Conservation (phyloP, 2,797 vertebrate species). For the Enoplosus armatus region DNA sequence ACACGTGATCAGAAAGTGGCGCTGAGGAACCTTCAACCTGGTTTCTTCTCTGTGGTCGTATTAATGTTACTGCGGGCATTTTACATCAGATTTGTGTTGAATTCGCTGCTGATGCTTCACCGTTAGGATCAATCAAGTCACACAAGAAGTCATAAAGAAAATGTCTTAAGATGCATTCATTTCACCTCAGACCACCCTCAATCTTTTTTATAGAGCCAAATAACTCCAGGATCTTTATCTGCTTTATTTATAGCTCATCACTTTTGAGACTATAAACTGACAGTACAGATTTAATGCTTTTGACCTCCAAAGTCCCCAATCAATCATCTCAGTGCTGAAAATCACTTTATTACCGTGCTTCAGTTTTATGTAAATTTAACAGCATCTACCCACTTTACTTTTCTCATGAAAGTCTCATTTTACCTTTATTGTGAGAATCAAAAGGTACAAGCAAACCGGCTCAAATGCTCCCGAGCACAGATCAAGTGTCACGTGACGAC, state of each 20-base stretch:
- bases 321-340: slow-evolving; percentile 9
- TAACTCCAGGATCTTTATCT: not conserved
- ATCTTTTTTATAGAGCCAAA: not conserved
- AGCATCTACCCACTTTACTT: not conserved
- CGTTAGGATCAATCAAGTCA: not conserved
- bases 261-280: slow-evolving; percentile 28
- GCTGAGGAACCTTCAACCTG: not conserved
- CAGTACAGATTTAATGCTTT: slow-evolving; percentile 22
- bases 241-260: slow-evolving; percentile 32
- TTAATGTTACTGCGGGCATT: not conserved
- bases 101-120: not conserved
- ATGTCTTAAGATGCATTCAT: not conserved
- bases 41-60: not conserved
- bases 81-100: not conserved
- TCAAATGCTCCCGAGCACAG: not conserved
- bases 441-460: not conserved
- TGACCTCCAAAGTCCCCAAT: slow-evolving; percentile 45
- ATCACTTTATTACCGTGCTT: not conserved
- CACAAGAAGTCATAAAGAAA: not conserved
- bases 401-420: not conserved
- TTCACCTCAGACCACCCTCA: not conserved
- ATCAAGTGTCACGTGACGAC: not conserved
- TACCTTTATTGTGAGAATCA: not conserved
- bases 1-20: slow-evolving; percentile 25
- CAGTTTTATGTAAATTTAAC: slow-evolving; percentile 5